Evolutionary conservation across 2,113 vertebrate species (phyloP).

Genomic region (Arizona elegans): DNA sequence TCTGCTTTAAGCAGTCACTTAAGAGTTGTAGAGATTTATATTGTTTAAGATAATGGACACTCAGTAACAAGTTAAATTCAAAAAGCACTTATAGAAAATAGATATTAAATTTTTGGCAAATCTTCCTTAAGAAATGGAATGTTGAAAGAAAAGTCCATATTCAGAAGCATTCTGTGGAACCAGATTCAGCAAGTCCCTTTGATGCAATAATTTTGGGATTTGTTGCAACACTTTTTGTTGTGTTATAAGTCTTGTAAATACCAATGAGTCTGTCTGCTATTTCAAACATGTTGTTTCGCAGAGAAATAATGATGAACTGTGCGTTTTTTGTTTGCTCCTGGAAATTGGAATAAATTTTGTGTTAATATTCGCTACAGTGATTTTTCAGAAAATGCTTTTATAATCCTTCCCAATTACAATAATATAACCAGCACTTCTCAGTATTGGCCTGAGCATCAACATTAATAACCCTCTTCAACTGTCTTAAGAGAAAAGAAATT

Average conservation of each 20-base stretch:
- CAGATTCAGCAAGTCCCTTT: conserved; percentile 69
- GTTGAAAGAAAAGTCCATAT: neutral
- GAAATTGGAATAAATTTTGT: conserved; percentile 19
- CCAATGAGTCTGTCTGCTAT: conserved; percentile 93
- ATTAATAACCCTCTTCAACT: neutral
- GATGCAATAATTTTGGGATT: conserved; percentile 88
- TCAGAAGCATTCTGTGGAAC: neutral
- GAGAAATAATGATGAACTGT: conserved; percentile 97
- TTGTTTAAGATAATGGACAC: neutral
- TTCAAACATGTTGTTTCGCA: conserved; percentile 99
- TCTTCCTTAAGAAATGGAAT: neutral
- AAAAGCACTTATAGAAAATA: neutral
- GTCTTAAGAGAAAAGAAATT: neutral
- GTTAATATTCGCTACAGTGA: neutral
- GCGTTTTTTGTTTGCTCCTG: conserved; percentile 99
- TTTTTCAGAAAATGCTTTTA: neutral
- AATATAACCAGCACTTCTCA: neutral
- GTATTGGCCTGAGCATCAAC: neutral
- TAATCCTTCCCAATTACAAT: neutral
- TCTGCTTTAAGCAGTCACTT: neutral
- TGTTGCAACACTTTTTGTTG: conserved; percentile 87
- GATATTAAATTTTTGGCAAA: neutral
- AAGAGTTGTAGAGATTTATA: neutral
- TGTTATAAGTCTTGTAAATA: conserved; percentile 94
- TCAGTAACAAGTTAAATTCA: neutral